phyloP scores from a whole-genome alignment of 2,797 vertebrate genomes.

The Anas bahamensis region DNA sequence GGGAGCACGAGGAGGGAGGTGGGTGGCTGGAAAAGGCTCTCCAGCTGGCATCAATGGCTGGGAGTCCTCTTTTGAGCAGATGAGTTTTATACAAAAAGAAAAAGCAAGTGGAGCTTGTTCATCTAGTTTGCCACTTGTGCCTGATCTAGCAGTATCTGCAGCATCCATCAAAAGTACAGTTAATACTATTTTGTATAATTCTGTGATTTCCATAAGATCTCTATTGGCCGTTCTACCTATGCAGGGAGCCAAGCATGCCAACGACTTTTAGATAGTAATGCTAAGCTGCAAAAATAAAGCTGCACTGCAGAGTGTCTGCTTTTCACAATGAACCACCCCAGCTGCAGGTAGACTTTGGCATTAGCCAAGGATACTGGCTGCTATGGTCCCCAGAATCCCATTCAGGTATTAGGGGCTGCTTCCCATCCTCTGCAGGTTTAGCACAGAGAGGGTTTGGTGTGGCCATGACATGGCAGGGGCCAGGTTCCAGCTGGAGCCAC shows the following conservation, averaged over 20 bases:
- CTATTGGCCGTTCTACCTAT: background rate
- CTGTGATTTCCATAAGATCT: background rate
- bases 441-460: rapidly evolving
- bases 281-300: background rate
- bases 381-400: background rate
- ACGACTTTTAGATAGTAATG: background rate
- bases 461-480: background rate
- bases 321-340: background rate
- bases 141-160: background rate
- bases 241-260: background rate
- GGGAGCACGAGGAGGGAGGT: background rate
- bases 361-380: background rate
- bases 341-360: background rate
- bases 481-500: background rate
- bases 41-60: background rate
- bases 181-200: conserved; percentile 46
- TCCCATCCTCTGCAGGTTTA: background rate
- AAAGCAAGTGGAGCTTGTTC: background rate
- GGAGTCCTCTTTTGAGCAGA: background rate
- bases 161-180: background rate
- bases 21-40: background rate
- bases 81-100: background rate
- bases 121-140: background rate
- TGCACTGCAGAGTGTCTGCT: background rate
- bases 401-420: background rate